Base-by-base conservation (phyloP, 2,797 vertebrate species). In the Oreonectes daqikongensis region DNA sequence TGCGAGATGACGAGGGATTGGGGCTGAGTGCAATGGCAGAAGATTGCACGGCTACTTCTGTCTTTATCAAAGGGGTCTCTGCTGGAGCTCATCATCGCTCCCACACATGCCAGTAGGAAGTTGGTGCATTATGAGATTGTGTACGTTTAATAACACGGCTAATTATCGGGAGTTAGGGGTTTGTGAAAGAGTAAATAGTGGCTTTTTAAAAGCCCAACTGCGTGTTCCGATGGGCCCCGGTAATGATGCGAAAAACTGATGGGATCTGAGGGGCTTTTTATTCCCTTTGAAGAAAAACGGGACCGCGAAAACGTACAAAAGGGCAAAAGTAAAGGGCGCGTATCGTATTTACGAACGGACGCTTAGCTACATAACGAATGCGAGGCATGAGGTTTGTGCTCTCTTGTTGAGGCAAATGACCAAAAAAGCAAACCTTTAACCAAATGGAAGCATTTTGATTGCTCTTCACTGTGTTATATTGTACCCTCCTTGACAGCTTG, bases 21-120 rank as follows among this genome's bases (percentile, higher is more conserved):
- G 71, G 90, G 90, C 88, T 88, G 95, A 96, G 95, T 92, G 92
- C 94, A 95, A 95, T 94, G 94, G 94, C 94, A 94, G 91, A 94
- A 95, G 95, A 94, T 88, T 93, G 95, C 92, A 90, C 93, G 86
- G 88, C 95, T 92, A 87, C 94, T 94, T 90, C 93, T 92, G 88
- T 93, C 90, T 91, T 92, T 95, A 94, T 97, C 95, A 95, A 93
- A 96, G 95, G 90, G 94, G 90, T 89, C 83, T 91, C 89, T 85
- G 69, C 86, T 63, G 90, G 86, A 92, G 92, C 93, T 93, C 93
- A 90, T 92, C 91, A 90, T 93, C 87, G 89, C 93, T 92, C 91
- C 90, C 87, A 84, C 88, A 89, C 90, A 85, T 87, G 85, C 50
- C 86, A 83, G 87, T 88, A 89, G 92, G 92, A 94, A 94, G 92